phyloP scores from a whole-genome alignment of 2,888 invertebrate species.

The Augiades crinisus region DNA sequence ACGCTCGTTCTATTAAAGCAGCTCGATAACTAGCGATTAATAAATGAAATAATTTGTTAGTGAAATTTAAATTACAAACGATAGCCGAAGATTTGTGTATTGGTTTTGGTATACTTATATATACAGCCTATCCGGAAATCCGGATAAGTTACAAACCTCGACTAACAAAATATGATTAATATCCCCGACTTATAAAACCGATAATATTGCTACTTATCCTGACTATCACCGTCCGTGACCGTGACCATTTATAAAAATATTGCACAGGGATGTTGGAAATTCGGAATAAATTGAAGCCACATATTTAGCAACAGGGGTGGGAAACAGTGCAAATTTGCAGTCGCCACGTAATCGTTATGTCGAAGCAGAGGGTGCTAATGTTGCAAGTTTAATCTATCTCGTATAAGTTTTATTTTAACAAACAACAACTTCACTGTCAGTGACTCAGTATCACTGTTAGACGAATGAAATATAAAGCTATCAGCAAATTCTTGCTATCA shows the following conservation, averaged over 20 bases:
- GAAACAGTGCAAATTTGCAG: constrained; percentile 73
- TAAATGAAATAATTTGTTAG: constrained; percentile 5
- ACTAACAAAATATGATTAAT: neutral
- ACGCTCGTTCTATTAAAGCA: constrained; percentile 41
- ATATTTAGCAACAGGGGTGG: constrained; percentile 64
- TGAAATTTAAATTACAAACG: neutral
- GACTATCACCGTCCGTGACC: too few relatives aligned
- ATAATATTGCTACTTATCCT: constrained; percentile 1
- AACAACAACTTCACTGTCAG: too few relatives aligned
- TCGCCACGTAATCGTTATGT: constrained; percentile 63
- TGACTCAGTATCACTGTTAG: too few relatives aligned
- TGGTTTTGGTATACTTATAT: neutral
- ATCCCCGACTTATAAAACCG: neutral
- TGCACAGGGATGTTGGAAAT: constrained; percentile 73
- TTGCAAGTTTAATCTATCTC: constrained; percentile 70
- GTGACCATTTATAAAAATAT: constrained; percentile 69
- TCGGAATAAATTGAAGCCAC: constrained; percentile 78
- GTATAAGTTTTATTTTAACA: too few relatives aligned
- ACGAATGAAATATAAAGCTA: too few relatives aligned
- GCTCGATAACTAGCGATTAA: constrained; percentile 16
- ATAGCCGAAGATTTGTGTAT: too few relatives aligned
- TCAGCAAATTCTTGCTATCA: too few relatives aligned
- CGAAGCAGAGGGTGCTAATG: constrained; percentile 73
- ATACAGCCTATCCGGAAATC: neutral
- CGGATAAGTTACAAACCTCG: neutral